Conservation (phyloP, 2,888 invertebrate species). For the Drosophila niveifrons region DNA sequence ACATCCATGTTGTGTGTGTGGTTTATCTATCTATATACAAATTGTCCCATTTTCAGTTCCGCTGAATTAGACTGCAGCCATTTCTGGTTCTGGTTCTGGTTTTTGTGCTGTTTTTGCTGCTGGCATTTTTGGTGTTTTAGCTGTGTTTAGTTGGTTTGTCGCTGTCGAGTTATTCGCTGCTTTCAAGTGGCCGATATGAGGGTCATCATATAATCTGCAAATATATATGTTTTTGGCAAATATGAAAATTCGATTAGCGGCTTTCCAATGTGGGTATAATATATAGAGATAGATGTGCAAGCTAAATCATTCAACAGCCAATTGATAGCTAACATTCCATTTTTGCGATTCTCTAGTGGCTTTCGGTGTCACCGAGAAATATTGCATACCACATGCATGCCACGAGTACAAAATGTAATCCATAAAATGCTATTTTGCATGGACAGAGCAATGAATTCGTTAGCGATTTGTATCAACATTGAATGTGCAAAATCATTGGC, state of each 20-base stretch:
- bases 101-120: slow-evolving; percentile 27
- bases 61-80: slow-evolving; percentile 58
- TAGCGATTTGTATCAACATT: neutral
- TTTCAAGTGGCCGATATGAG: slow-evolving; percentile 63
- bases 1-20: slow-evolving; percentile 23
- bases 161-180: slow-evolving; percentile 17
- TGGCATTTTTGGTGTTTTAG: slow-evolving; percentile 34
- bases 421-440: slow-evolving; percentile 1
- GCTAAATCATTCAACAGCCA: slow-evolving; percentile 49
- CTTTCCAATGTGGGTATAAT: slow-evolving; percentile 28
- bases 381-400: neutral
- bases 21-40: slow-evolving; percentile 41
- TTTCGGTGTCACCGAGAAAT: slow-evolving; percentile 13
- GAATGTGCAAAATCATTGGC: neutral
- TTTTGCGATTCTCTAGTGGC: slow-evolving; percentile 10
- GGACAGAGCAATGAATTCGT: slow-evolving; percentile 6
- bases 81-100: neutral
- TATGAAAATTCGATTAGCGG: slow-evolving; percentile 73
- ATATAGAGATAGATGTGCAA: slow-evolving; percentile 6
- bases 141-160: slow-evolving; percentile 31
- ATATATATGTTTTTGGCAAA: slow-evolving; percentile 50
- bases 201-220: slow-evolving; percentile 70
- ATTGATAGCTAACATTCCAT: slow-evolving; percentile 26
- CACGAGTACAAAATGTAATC: slow-evolving; percentile 4
- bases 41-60: slow-evolving; percentile 68